These are phyloP conservation scores for Lepidotrigona ventralis DNA, from an alignment of 1,140 invertebrate species.

Conservation along the genomic window DNA sequence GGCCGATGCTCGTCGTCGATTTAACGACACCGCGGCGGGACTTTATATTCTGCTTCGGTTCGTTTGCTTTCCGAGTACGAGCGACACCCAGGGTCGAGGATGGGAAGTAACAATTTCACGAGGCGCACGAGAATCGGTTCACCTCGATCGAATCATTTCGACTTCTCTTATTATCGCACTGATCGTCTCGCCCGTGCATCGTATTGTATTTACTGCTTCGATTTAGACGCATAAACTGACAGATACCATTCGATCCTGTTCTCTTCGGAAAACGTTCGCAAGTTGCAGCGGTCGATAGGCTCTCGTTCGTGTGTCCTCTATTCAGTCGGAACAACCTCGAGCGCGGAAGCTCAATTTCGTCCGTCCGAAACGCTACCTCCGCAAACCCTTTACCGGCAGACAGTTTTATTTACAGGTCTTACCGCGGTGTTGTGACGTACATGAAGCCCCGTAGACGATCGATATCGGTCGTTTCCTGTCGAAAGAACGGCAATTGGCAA, in stretches of 20 bases:
- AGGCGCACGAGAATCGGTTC: background rate
- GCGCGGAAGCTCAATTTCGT: background rate
- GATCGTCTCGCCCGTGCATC: no score
- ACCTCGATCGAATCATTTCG: background rate
- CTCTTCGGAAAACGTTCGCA: background rate
- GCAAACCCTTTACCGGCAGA: background rate
- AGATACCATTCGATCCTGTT: background rate
- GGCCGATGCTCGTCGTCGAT: conserved; percentile 30
- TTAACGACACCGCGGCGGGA: conserved; percentile 41
- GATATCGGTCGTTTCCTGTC: background rate
- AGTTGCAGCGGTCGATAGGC: background rate
- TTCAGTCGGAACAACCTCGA: background rate
- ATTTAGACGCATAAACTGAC: background rate
- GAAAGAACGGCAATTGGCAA: conserved; percentile 39
- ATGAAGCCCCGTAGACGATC: background rate
- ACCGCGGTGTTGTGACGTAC: background rate
- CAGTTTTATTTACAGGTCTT: conserved; percentile 37
- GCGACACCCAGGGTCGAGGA: no score
- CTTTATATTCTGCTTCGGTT: conserved; percentile 19
- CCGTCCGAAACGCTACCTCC: background rate
- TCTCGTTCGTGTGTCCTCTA: background rate
- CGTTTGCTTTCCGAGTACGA: conserved; percentile 35
- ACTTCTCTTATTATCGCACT: background rate
- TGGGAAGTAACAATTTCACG: background rate
- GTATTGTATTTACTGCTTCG: background rate